Base-by-base conservation (phyloP, 2,113 vertebrate genomes). In the Podarcis muralis region DNA sequence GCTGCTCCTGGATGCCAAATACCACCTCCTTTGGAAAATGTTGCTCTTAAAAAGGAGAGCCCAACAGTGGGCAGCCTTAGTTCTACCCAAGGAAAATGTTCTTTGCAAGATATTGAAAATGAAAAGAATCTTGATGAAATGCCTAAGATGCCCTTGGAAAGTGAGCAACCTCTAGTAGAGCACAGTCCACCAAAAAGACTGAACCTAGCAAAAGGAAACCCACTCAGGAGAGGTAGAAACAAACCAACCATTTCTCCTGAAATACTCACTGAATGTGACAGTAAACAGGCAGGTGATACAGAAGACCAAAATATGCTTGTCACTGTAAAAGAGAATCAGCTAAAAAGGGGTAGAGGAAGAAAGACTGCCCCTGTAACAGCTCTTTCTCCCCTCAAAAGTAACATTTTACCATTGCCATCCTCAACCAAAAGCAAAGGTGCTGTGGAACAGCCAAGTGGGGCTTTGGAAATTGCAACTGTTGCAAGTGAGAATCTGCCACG, bases 301-400 rank as follows among this genome's bases (percentile, higher is more conserved):
- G 66, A 92, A 15, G 27, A 81, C 0, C 35, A 86, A 48, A 30
- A 2, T 7, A 1, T 68, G 3, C 2, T 16, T 88, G 32, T 20
- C 1, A 8, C 80, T 82, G 32, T 40, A 18, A 87, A 85, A 89
- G 87, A 72, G 81, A 91, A 85, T 11, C 27, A 8, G 15, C 8
- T 87, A 15, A 85, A 77, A 88, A 83, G 0, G 0, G 35, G 86
- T 27, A 94, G 91, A 88, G 90, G 15, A 81, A 94, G 25, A 59
- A 81, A 30, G 16, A 40, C 2, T 30, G 77, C 20, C 16, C 32
- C 32, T 62, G 32, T 37, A 20, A 53, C 23, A 77, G 30, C 9
- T 40, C 7, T 81, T 72, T 40, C 40, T 65, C 35, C 68, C 12
- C 13, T 69, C 15, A 35, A 69, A 83, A 83, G 30, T 69, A 30